Evolutionary conservation across 2,113 vertebrate genomes (phyloP).

Genomic region (Tursiops truncatus): DNA sequence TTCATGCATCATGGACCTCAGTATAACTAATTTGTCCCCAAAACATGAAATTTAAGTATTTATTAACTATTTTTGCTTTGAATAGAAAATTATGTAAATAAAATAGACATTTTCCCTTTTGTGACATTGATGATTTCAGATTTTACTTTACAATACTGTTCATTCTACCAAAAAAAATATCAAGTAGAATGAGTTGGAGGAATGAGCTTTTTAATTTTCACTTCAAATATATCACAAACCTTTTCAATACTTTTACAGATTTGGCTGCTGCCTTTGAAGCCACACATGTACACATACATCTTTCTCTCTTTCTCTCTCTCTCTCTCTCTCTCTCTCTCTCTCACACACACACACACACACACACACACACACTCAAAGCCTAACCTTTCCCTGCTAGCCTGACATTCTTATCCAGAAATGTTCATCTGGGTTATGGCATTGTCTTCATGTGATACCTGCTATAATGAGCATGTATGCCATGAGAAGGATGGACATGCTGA

Average conservation of each 20-base stretch:
- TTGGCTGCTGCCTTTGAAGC: background rate
- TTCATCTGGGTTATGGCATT: background rate
- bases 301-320: no score
- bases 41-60: background rate
- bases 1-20: background rate
- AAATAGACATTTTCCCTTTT: background rate
- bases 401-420: background rate
- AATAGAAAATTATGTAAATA: background rate
- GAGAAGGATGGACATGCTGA: background rate
- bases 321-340: no score
- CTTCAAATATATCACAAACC: background rate
- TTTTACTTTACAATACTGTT: conserved; percentile 3
- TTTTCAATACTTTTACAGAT: background rate
- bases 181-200: background rate
- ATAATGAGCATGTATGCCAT: background rate
- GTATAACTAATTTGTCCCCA: background rate
- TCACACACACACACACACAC: background rate
- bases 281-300: background rate
- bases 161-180: background rate
- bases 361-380: background rate
- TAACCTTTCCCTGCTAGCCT: background rate
- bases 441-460: background rate
- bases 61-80: background rate
- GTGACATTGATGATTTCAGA: background rate
- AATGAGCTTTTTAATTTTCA: background rate